Evolutionary conservation across 2,888 invertebrate genomes (phyloP).

Genomic region (Balanococcus diminutus): DNA sequence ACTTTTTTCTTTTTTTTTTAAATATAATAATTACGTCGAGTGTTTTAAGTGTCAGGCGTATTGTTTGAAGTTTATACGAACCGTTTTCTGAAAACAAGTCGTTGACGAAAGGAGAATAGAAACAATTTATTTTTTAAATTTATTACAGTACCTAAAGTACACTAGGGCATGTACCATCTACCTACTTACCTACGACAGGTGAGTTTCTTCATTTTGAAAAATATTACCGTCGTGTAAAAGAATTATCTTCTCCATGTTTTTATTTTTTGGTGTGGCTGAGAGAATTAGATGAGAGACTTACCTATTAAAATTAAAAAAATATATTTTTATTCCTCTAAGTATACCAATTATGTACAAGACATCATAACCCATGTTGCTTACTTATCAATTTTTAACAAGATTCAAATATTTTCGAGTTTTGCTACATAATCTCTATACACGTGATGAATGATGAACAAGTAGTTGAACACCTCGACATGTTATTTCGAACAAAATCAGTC

Average conservation of each 20-base stretch:
- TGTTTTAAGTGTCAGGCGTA: background rate
- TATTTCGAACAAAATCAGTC: background rate
- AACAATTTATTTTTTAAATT: conserved; percentile 15
- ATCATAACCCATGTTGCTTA: background rate
- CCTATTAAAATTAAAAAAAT: background rate
- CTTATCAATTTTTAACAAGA: background rate
- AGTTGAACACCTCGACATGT: background rate
- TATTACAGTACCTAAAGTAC: background rate
- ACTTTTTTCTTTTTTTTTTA: background rate
- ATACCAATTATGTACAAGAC: background rate
- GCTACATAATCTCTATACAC: background rate
- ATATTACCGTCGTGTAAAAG: background rate
- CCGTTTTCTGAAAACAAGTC: background rate
- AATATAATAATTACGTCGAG: background rate
- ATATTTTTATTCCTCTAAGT: no score
- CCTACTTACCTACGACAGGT: background rate
- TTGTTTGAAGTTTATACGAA: background rate
- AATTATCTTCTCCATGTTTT: background rate
- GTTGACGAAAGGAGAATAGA: background rate
- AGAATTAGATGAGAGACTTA: background rate
- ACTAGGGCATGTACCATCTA: no score
- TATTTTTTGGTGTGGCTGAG: background rate
- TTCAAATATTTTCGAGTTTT: background rate
- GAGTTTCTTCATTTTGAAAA: background rate
- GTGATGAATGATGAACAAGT: background rate